These are phyloP conservation scores for Pomatorhinus ruficollis DNA, from an alignment of 2,113 vertebrate genomes.

Conservation along the genomic window DNA sequence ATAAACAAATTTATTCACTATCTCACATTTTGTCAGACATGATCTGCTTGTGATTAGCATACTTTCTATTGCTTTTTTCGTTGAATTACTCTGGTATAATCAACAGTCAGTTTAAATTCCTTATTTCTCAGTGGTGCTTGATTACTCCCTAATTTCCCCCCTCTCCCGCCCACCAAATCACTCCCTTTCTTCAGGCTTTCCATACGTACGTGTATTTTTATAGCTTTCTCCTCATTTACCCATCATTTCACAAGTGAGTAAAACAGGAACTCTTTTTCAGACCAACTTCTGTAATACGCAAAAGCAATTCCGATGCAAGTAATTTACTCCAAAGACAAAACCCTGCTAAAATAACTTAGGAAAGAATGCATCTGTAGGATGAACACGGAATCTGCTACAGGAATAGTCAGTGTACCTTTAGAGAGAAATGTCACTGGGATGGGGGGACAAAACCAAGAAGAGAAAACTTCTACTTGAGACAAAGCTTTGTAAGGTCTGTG, in stretches of 20 bases:
- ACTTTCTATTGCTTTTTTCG: background rate
- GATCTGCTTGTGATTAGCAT: background rate
- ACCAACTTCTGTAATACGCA: background rate
- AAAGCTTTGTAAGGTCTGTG: background rate
- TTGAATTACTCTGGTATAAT: background rate
- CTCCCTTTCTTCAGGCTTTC: background rate
- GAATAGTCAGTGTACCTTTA: rapidly evolving
- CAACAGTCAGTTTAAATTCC: background rate
- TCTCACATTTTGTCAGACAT: background rate
- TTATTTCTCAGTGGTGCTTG: background rate
- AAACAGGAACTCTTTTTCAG: background rate
- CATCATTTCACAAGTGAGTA: background rate
- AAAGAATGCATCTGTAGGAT: background rate
- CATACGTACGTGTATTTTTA: background rate
- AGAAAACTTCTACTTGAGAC: background rate
- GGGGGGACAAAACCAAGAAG: background rate
- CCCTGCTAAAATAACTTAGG: rapidly evolving
- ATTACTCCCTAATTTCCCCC: background rate
- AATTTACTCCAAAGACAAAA: background rate
- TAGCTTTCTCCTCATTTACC: background rate
- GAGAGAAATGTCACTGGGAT: background rate
- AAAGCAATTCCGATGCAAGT: background rate
- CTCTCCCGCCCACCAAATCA: background rate
- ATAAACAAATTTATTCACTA: background rate
- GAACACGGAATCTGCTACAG: background rate